Evolutionary conservation across 2,888 invertebrate species (phyloP).

Genomic region (Agrotis exclamationis): DNA sequence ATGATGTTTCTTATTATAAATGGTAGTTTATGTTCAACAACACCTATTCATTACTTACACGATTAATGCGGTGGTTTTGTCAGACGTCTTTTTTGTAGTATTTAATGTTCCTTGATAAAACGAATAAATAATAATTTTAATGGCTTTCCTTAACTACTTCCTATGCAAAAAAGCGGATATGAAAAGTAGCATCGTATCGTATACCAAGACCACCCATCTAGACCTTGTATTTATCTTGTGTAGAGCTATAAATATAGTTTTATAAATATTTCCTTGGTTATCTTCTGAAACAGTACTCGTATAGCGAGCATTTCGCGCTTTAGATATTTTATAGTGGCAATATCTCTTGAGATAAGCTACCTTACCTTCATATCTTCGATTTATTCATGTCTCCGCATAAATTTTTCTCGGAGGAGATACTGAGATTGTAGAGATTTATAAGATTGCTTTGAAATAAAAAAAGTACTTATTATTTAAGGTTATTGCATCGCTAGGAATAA

Average conservation of each 20-base stretch:
- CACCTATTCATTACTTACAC: constrained; percentile 17
- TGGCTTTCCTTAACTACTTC: constrained; percentile 43
- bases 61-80: constrained; percentile 23
- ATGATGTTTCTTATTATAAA: constrained; percentile 6
- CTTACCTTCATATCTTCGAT: constrained; percentile 86
- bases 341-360: constrained; percentile 86
- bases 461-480: constrained; percentile 18
- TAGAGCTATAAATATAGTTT: constrained; percentile 63
- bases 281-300: constrained; percentile 68
- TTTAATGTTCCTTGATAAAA: constrained; percentile 37
- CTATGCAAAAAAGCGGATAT: constrained; percentile 50
- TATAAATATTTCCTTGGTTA: constrained; percentile 70
- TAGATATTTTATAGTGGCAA: constrained; percentile 85
- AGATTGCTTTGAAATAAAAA: constrained; percentile 40
- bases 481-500: constrained; percentile 14
- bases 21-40: constrained; percentile 21
- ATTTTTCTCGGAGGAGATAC: constrained; percentile 78
- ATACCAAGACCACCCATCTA: constrained; percentile 51
- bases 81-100: constrained; percentile 13
- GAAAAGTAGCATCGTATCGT: constrained; percentile 34
- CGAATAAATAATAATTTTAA: constrained; percentile 44
- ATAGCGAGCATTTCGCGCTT: constrained; percentile 71
- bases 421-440: constrained; percentile 57
- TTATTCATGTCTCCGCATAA: constrained; percentile 88
- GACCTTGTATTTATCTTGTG: constrained; percentile 46